Conservation (phyloP, 2,888 invertebrate genomes). For the Pterobdella sp. region DNA sequence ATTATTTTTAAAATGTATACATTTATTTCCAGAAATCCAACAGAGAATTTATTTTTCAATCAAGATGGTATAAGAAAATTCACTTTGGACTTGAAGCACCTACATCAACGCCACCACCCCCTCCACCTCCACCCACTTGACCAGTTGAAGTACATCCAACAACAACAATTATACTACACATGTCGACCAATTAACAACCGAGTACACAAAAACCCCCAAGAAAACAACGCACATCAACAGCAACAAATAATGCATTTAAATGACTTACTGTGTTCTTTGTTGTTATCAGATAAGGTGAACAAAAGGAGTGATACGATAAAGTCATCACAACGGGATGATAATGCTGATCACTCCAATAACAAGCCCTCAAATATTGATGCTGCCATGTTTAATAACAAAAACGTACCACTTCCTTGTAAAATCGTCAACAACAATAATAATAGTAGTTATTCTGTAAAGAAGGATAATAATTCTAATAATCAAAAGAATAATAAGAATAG, state of each 20-base stretch:
- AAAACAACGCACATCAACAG: not conserved
- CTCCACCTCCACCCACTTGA: not conserved
- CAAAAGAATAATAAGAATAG: not conserved
- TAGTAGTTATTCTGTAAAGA: not conserved
- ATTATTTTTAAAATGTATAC: too few relatives aligned
- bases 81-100: not conserved
- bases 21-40: too few relatives aligned
- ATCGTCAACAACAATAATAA: not conserved
- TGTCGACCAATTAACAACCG: not conserved
- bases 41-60: too few relatives aligned
- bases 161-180: slow-evolving; percentile 2
- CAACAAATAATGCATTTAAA: not conserved
- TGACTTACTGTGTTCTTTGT: not conserved
- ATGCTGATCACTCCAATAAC: not conserved
- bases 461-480: not conserved
- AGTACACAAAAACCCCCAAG: not conserved
- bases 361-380: not conserved
- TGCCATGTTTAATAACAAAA: not conserved
- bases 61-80: too few relatives aligned
- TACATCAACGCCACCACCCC: not conserved
- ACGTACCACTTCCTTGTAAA: not conserved
- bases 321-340: not conserved
- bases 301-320: not conserved
- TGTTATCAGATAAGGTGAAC: not conserved
- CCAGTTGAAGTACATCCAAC: not conserved